Conservation (phyloP, 2,888 invertebrate genomes). For the Pristionchus exspectatus region DNA sequence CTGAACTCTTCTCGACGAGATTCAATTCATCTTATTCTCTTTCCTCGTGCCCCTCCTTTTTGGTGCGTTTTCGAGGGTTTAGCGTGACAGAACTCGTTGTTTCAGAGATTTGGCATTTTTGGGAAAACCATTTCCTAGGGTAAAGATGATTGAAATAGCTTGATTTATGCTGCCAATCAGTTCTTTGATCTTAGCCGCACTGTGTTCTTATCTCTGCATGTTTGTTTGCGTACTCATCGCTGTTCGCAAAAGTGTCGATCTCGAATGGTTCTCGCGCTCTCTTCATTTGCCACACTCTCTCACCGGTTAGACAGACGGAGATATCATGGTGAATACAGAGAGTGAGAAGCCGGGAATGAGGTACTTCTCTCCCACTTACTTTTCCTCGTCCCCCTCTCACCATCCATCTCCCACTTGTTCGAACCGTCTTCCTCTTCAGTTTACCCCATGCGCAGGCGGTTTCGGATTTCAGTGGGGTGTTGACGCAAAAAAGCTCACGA, state of each 20-base stretch:
- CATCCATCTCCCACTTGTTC: background rate
- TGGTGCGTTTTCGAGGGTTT: background rate
- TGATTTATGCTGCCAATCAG: background rate
- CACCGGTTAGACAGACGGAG: background rate
- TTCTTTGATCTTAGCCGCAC: constrained; percentile 27
- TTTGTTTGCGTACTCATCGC: constrained; percentile 24
- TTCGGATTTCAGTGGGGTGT: constrained; percentile 26
- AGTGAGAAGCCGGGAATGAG: background rate
- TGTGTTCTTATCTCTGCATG: constrained; percentile 13
- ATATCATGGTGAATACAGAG: background rate
- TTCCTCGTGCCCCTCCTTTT: constrained; percentile 2
- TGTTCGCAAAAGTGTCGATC: constrained; percentile 39
- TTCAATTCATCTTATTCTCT: constrained; percentile 46
- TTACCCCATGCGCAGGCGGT: constrained; percentile 29
- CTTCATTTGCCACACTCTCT: background rate
- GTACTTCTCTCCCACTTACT: constrained; percentile 38
- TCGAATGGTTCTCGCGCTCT: background rate
- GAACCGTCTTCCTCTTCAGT: constrained; percentile 18
- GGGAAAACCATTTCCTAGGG: background rate
- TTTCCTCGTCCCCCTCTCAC: background rate
- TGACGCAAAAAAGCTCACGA: background rate
- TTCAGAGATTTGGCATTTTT: background rate
- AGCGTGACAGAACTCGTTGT: background rate
- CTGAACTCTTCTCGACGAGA: constrained; percentile 35
- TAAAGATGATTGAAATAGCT: background rate